Evolutionary conservation across 2,113 vertebrate genomes (phyloP), one percentile per base, ranked within the genome.

Genomic region (Gadus chalcogrammus): DNA sequence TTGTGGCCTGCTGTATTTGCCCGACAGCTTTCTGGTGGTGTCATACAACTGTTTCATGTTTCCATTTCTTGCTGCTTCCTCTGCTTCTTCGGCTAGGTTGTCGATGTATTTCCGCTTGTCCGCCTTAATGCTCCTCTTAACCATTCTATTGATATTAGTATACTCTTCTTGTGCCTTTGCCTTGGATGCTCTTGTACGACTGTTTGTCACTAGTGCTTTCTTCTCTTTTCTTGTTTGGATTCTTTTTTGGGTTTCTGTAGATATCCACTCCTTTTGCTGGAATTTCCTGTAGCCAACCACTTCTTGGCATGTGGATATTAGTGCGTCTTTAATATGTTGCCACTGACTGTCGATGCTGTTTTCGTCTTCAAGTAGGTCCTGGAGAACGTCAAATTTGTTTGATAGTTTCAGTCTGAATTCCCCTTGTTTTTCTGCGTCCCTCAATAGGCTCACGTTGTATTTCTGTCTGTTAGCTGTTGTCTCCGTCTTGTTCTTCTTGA

Each of bases 241-340:
- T 0, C 24, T 61, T 61, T 61, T 2, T 61, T 9, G 60, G 13
- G 60, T 61, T 61, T 24, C 20, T 20, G 60, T 8, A 61, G 20
- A 22, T 22, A 61, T 61, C 60, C 20, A 61, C 15, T 61, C 20
- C 2, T 61, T 2, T 61, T 61, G n/a, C 2, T 20, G 20, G 15
- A 22, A 61, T 61, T 61, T 61, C 60, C 60, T 61, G 60, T 61
- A 22, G 60, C 58, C 58, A 60, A 61, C 60, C 5, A 61, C 60
- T 61, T 61, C 60, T 61, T 61, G 60, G 15, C 60, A 61, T 61
- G 20, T 20, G 20, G 20, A 20, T 20, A 20, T 20, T 20, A 20
- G 20, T 20, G 20, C 20, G 20, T 20, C 20, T 20, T 20, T 20
- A 20, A 20, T 20, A 20, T 20, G 20, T 20, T 20, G 20, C 20